Conservation (phyloP, 2,113 vertebrate genomes). For the Porphyrio hochstetteri region DNA sequence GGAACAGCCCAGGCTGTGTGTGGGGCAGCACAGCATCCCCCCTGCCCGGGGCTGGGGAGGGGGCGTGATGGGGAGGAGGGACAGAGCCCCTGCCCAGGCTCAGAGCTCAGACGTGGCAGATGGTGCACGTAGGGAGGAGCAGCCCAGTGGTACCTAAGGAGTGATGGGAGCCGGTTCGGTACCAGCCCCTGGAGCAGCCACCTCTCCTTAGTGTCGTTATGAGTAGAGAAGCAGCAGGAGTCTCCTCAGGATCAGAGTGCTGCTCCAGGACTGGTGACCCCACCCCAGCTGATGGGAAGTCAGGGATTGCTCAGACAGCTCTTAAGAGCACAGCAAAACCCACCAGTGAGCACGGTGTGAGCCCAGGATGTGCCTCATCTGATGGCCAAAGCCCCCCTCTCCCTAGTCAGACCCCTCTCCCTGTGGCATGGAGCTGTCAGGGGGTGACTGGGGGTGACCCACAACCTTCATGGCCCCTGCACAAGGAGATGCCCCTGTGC, state of each 20-base stretch:
- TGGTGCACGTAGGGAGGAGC: rapidly evolving
- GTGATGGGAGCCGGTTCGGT: not conserved
- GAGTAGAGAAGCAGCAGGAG: not conserved
- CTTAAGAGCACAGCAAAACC: not conserved
- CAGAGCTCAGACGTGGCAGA: not conserved
- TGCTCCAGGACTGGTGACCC: not conserved
- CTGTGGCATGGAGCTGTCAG: rapidly evolving
- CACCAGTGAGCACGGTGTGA: rapidly evolving
- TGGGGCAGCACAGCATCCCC: rapidly evolving
- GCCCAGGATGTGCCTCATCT: rapidly evolving
- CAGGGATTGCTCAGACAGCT: not conserved
- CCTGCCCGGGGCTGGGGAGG: not conserved
- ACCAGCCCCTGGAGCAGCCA: not conserved
- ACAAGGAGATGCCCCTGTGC: not conserved
- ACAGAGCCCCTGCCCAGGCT: not conserved
- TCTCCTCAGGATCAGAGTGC: not conserved
- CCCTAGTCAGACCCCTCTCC: not conserved
- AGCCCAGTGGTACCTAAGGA: rapidly evolving
- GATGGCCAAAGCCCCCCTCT: not conserved
- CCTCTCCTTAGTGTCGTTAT: not conserved
- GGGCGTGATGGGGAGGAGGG: rapidly evolving
- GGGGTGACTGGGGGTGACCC: too few species aligned
- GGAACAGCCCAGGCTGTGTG: too few species aligned
- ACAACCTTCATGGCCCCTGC: not conserved
- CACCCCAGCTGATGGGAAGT: too few species aligned